Percentiles rank a stretch among this genome's conserved stretches.
These are phyloP conservation scores for Allochrocebus solatus DNA, from an alignment of 2,797 vertebrate genomes.

Conservation along the genomic window DNA sequence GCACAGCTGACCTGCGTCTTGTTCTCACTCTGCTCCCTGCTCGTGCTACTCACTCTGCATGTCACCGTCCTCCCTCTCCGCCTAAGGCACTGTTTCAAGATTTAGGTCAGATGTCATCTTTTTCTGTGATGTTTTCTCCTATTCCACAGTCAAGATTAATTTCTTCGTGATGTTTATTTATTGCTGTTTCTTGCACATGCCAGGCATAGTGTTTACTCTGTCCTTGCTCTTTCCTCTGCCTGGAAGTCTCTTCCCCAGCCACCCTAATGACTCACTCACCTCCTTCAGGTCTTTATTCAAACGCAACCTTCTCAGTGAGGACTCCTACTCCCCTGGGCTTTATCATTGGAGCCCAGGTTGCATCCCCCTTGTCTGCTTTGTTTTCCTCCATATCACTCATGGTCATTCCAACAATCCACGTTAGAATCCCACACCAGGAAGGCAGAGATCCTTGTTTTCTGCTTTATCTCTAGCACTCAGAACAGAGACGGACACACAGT, in stretches of 20 bases:
- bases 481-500: not conserved
- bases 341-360: not conserved
- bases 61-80: not conserved
- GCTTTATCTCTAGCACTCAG: not conserved
- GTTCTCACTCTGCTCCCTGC: rapidly evolving
- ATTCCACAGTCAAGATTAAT: not conserved
- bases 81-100: not conserved
- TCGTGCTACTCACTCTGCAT: rapidly evolving
- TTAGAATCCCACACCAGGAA: not conserved
- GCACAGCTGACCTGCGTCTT: rapidly evolving
- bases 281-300: not conserved
- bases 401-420: not conserved
- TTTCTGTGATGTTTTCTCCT: not conserved
- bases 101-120: not conserved
- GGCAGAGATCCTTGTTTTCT: not conserved
- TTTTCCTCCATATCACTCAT: not conserved
- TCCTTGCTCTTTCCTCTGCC: not conserved
- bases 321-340: not conserved
- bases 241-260: not conserved
- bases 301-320: not conserved
- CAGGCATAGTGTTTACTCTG: too few species aligned
- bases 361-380: not conserved
- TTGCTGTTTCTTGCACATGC: not conserved
- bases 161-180: not conserved
- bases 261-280: not conserved